A percentile compares a stretch with the other conserved stretches of the same genome.
These are phyloP conservation scores for Drosophila sp. DNA, from an alignment of 1,140 invertebrate species.

Conservation along the genomic window DNA sequence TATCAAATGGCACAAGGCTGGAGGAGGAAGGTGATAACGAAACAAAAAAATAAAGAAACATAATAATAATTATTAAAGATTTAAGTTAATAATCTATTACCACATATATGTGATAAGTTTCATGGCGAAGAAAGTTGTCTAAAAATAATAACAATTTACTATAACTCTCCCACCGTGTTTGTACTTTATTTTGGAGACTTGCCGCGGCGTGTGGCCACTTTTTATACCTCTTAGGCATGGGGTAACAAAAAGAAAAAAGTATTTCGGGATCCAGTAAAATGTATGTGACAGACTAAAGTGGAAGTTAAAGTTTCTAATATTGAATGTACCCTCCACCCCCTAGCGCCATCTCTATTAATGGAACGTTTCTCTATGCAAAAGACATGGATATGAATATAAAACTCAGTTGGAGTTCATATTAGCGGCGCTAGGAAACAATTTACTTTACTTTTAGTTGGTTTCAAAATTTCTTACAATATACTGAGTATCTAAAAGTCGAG, in stretches of 20 bases:
- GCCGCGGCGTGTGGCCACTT: neutral
- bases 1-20: slow-evolving; percentile 59
- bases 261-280: neutral
- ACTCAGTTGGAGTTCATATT: too few species aligned
- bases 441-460: too few species aligned
- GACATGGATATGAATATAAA: too few species aligned
- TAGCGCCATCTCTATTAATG: too few species aligned
- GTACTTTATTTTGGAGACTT: neutral
- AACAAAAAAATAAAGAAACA: neutral
- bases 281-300: neutral
- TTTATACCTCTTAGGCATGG: neutral
- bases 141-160: neutral
- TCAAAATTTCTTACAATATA: neutral
- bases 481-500: neutral
- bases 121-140: neutral
- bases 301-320: too few species aligned
- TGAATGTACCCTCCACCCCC: too few species aligned
- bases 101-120: neutral
- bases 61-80: slow-evolving; percentile 9
- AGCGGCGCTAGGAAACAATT: too few species aligned
- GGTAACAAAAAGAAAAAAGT: neutral
- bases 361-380: too few species aligned
- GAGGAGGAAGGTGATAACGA: neutral
- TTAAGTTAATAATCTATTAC: neutral
- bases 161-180: neutral